Base-by-base conservation (phyloP, 2,797 vertebrate genomes). In the Linurgus olivaceus region DNA sequence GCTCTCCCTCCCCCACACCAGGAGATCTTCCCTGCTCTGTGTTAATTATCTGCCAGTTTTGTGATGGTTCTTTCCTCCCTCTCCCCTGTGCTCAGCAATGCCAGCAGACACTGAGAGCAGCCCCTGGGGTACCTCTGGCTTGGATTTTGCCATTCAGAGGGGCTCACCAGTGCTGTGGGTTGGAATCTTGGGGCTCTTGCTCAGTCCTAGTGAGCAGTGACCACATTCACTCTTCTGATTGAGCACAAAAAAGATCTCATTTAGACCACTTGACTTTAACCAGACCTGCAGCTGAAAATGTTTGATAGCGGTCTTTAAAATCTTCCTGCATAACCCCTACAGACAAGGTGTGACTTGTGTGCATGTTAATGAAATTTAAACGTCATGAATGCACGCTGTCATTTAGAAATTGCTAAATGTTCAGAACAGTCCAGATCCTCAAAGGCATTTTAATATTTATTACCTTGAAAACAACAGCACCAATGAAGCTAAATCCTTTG, bases 141-240 rank as follows among this genome's bases (percentile, higher is more conserved):
- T 4, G 3, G 7, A 23, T 58, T 47, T 45, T 44, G 8, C 11
- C 9, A 5, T 12, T 77, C 8, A 11, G 14, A 79, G 57, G 0
- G 1, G 15, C n/a, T 66, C 4, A 0, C 5, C 15, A 26, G 38
- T 45, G 29, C 40, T 0, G 0, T 5, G 29, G 13, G 20, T 29
- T 77, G 50, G 42, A 31, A 29, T 4, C 28, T 3, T 1, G 0
- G 4, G 47, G 52, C 5, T 62, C 20, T 45, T 0, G 0, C n/a
- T 72, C 28, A 50, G 2, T 14, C 17, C n/a, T 7, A 0, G 4
- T 8, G n/a, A 51, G 5, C 10, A n/a, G 8, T 29, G 21, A 42
- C 19, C 40, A 5, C 26, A 37, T 55, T 75, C 50, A 33, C 6
- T 59, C 5, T 31, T 67, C 38, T 70, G 37, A 55, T 2, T 48